Conservation (phyloP, 2,888 invertebrate species). For the Halictus ligatus region DNA sequence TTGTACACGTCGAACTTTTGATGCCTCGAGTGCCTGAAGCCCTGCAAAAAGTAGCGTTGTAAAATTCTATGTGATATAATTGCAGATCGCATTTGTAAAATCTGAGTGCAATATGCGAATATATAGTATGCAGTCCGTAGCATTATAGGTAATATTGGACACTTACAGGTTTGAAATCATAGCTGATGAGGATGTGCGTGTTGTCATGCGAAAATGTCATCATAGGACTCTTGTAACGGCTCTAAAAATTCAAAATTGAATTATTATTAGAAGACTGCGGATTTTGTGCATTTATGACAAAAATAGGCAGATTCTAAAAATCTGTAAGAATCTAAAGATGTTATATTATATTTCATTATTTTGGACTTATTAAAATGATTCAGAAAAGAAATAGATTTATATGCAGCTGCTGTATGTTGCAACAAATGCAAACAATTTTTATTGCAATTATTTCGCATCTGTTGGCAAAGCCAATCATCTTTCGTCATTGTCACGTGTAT, state of each 20-base stretch:
- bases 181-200: conserved; percentile 41
- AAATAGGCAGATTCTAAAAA: no score
- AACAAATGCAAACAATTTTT: neutral
- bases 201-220: conserved; percentile 44
- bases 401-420: no score
- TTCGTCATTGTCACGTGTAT: neutral
- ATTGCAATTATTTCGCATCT: neutral
- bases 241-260: conserved; percentile 22
- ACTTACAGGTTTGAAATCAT: conserved; percentile 56
- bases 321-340: no score
- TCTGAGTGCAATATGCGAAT: no score
- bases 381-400: no score
- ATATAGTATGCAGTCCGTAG: no score
- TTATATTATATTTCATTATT: no score
- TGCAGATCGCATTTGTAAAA: neutral
- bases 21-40: conserved; percentile 88
- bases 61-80: neutral
- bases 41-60: conserved; percentile 84
- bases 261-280: neutral
- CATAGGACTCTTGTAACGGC: neutral
- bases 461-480: neutral
- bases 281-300: no score
- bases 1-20: conserved; percentile 87
- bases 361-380: no score
- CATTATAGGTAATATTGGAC: neutral